Evolutionary conservation across 2,797 vertebrate genomes (phyloP), one percentile per base, ranked within the genome.

Genomic region (Bradypodion ventrale): DNA sequence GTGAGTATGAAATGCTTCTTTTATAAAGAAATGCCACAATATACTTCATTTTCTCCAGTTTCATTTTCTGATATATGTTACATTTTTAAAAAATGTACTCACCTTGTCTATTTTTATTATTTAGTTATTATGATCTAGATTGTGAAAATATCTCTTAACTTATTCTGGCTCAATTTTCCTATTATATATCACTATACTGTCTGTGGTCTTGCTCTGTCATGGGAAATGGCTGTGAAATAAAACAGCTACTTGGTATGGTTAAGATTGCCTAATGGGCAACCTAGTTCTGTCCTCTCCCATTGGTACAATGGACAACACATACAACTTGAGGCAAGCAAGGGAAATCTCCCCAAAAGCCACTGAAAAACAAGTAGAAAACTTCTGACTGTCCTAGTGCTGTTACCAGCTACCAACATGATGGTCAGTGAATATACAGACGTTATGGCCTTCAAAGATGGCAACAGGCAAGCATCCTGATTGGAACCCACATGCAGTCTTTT

Each of bases 1-100:
- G 98, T 99, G 96, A 98, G 98, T 97, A 78, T 74, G 46, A 46
- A 23, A 75, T 75, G 5, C 62, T 4, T 37, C 60, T 72, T 89
- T 42, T 75, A 40, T n/a, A n/a, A n/a, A n/a, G n/a, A n/a, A 83
- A 10, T 72, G 19, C 29, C 59, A 86, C 62, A 76, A 0, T 85
- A 75, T 80, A 19, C 56, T 0, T 75, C 6, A 35, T 0, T 25
- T 49, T 70, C 37, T 65, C 0, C 0, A 19, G n/a, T 76, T 78
- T 49, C 78, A 35, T 40, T 83, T 87, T 29, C 29, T 79, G 66
- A 60, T 29, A 37, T 0, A 3, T 25, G 35, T 32, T 70, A 62
- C 2, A 44, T 69, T 63, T 69, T 56, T 80, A 60, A 35, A 27
- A 49, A 60, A 8, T 16, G 23, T 49, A 66, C 27, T 46, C 4